Conservation (phyloP, 2,888 invertebrate genomes). For the Leptopterna dolabrata region DNA sequence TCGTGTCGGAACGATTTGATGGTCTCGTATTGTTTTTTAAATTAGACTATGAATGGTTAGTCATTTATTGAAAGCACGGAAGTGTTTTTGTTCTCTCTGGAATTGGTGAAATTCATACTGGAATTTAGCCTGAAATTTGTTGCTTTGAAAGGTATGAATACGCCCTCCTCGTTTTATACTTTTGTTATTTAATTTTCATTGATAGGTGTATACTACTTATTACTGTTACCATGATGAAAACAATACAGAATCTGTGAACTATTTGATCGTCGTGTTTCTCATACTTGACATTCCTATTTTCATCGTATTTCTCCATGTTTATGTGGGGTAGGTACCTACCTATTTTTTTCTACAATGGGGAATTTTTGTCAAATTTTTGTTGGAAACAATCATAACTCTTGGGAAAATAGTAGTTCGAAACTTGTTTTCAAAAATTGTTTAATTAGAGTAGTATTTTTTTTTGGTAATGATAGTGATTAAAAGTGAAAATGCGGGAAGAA, state of each 20-base stretch:
- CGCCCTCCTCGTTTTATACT: neutral
- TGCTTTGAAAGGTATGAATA: neutral
- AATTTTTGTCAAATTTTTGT: too few relatives aligned
- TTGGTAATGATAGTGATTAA: too few relatives aligned
- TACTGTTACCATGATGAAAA: conserved; percentile 35
- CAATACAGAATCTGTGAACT: conserved; percentile 41
- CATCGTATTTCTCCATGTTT: too few relatives aligned
- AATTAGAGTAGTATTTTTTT: too few relatives aligned
- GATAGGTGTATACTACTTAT: conserved; percentile 31
- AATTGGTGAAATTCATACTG: neutral
- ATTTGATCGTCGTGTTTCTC: neutral
- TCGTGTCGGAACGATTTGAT: neutral
- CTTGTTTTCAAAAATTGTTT: too few relatives aligned
- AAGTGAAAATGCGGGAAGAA: too few relatives aligned
- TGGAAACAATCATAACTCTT: too few relatives aligned
- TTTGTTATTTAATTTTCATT: conserved; percentile 12
- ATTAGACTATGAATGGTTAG: neutral
- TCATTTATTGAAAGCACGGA: neutral
- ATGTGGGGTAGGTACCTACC: neutral
- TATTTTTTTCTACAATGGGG: too few relatives aligned
- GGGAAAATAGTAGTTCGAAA: too few relatives aligned
- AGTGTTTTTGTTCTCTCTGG: neutral
- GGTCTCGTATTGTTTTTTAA: too few relatives aligned
- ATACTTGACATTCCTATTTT: neutral
- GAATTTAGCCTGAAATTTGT: neutral